These are phyloP conservation scores for Steinernema scapterisci DNA, from an alignment of 2,888 invertebrate species.

Conservation along the genomic window DNA sequence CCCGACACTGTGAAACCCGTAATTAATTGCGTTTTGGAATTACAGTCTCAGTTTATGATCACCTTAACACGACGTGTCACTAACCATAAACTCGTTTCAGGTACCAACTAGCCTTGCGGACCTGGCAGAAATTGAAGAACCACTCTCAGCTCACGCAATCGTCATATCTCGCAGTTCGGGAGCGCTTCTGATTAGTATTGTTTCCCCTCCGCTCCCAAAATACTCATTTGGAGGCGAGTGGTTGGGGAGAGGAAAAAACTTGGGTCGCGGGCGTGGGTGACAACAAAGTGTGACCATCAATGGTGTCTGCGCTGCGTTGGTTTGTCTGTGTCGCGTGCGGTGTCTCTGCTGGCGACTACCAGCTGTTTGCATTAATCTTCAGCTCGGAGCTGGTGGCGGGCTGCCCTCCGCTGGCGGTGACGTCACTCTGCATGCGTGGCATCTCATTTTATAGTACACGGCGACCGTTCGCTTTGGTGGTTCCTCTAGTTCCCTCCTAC, in stretches of 20 bases:
- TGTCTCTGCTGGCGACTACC: not conserved
- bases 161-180: not conserved
- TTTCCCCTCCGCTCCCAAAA: not conserved
- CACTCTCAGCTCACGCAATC: not conserved
- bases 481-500: not conserved
- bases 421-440: slow-evolving; percentile 28
- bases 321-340: too few relatives aligned
- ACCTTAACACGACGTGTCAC: too few relatives aligned
- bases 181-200: not conserved
- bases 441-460: slow-evolving; percentile 4
- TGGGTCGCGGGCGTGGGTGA: not conserved
- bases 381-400: not conserved
- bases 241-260: too few relatives aligned
- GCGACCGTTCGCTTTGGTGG: not conserved
- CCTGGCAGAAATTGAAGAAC: slow-evolving; percentile 3
- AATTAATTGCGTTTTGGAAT: too few relatives aligned
- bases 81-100: not conserved
- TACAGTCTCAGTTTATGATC: too few relatives aligned
- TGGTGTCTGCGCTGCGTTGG: too few relatives aligned
- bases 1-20: too few relatives aligned
- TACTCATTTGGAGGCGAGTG: not conserved
- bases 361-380: slow-evolving; percentile 28
- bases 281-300: not conserved
- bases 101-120: slow-evolving; percentile 3
- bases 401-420: slow-evolving; percentile 1